Evolutionary conservation across 1,140 invertebrate species (phyloP), one percentile per base, ranked within the genome.

Genomic region (Sitophilus oryzae): DNA sequence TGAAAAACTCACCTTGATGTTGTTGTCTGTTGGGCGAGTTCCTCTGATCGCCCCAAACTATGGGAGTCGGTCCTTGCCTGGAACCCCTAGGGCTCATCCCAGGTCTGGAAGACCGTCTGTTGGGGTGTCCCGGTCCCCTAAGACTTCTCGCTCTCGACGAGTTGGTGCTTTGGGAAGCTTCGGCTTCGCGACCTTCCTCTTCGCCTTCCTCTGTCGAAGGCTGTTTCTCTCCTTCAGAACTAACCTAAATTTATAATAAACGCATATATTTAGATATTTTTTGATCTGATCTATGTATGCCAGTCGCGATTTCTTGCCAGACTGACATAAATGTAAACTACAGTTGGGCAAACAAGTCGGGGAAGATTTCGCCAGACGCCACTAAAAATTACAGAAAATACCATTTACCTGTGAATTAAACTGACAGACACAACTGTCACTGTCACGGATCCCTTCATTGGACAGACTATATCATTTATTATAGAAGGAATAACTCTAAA

Each of bases 161-260:
- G 6, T 77, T 79, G 0, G 77, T 76, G 10, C 77, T 77, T 1
- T 81, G 81, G 44, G 79, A 79, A 0, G 82, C 83, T 70, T 86
- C 84, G 3, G 82, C 82, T 64, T 86, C 84, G 19, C 82, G 77
- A 8, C 81, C 81, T 56, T 86, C 84, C 63, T 85, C 82, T 38
- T 76, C 77, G 52, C 71, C 70, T 57, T 80, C 79, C 53, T 78
- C 77, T 10, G 71, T 66, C 57, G 67, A 66, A 2, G 65, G 53
- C 19, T 73, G 69, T 55, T 83, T 83, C 61, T 84, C 81, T 37
- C 78, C 77, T 59, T 83, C 82, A 0, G 79, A 81, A 37, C 74
- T 78, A 3, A 79, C 78, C 75, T 62, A 48, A 25, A 35, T 49
- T 52, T 25, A 40, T 20, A 34, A 43, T 30, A 22, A 21, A 40